Evolutionary conservation across 2,113 vertebrate species (phyloP).

Genomic region (Martes martes): DNA sequence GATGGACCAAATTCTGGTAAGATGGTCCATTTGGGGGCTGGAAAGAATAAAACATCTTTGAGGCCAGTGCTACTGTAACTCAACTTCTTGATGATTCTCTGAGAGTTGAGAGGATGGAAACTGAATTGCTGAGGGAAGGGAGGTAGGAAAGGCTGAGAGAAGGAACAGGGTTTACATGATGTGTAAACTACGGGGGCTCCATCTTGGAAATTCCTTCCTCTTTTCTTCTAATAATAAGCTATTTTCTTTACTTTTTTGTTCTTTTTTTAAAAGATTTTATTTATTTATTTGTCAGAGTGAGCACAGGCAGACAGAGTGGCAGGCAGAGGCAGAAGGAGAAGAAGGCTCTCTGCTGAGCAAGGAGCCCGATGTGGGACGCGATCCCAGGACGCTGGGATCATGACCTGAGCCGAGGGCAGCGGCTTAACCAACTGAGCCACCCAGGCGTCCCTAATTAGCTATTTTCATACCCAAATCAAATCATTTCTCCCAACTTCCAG

Average conservation of each 20-base stretch:
- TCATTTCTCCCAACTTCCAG: background rate
- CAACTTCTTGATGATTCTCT: background rate
- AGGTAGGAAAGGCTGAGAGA: background rate
- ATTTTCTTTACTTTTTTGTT: background rate
- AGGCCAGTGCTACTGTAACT: background rate
- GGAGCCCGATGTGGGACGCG: no score
- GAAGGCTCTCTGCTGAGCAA: no score
- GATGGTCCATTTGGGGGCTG: background rate
- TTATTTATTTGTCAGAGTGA: no score
- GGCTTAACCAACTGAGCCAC: no score
- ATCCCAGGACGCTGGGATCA: no score
- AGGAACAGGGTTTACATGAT: background rate
- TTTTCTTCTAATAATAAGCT: background rate
- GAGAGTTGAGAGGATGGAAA: background rate
- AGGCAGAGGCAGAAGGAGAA: no score
- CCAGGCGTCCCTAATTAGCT: background rate
- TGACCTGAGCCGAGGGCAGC: no score
- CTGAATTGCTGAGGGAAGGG: background rate
- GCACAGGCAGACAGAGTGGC: no score
- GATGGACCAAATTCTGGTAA: background rate
- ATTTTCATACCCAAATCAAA: background rate
- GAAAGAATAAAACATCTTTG: background rate
- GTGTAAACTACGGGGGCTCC: accelerated
- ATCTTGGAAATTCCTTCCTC: background rate
- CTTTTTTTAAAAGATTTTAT: no score